Conservation (phyloP, 2,888 invertebrate species). For the Odontomyia ornata region DNA sequence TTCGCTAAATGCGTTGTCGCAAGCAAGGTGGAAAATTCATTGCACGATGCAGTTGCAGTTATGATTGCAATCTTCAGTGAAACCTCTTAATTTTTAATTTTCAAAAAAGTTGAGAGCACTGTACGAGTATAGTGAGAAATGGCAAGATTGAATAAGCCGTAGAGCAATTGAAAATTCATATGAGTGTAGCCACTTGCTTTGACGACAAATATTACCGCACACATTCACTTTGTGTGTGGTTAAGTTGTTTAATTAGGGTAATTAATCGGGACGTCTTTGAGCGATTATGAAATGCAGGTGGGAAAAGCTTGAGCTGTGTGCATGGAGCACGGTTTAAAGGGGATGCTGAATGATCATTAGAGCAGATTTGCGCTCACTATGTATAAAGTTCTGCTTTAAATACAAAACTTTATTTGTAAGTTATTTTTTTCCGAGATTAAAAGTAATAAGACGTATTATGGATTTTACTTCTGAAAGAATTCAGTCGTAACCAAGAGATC, state of each 20-base stretch:
- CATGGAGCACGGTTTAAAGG: too few species aligned
- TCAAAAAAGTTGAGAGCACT: neutral
- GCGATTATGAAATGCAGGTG: neutral
- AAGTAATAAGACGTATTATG: too few species aligned
- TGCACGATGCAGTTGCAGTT: neutral
- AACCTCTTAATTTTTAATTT: neutral
- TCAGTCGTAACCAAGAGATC: too few species aligned
- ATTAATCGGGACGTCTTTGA: constrained; percentile 21
- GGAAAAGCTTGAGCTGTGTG: neutral
- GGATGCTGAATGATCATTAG: too few species aligned
- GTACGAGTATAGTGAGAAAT: neutral
- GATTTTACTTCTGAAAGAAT: too few species aligned
- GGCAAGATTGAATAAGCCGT: constrained; percentile 28
- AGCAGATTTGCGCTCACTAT: too few species aligned
- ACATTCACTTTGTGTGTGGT: constrained; percentile 29
- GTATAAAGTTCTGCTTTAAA: too few species aligned
- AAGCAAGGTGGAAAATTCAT: constrained; percentile 15
- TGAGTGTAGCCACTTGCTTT: constrained; percentile 41
- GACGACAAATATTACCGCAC: constrained; percentile 27
- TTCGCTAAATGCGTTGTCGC: neutral
- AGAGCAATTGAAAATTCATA: constrained; percentile 28
- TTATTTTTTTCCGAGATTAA: too few species aligned
- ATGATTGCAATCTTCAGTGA: neutral
- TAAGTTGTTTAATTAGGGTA: constrained; percentile 40
- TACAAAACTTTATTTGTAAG: too few species aligned